Evolutionary conservation across 1,140 invertebrate genomes (phyloP).

Genomic region (Sycophaga agraensis): DNA sequence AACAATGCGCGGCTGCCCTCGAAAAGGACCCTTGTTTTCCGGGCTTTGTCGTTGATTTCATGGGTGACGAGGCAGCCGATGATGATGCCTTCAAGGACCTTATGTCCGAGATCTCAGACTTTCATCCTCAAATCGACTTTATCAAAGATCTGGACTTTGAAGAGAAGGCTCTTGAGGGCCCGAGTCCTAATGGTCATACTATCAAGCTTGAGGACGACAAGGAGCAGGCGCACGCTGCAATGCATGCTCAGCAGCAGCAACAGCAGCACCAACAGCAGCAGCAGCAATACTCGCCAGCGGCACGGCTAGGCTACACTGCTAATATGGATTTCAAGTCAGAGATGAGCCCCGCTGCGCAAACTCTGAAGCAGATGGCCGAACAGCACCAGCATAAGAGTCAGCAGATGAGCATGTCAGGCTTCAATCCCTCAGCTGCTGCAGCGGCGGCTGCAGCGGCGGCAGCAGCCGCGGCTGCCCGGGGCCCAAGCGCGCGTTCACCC

Average conservation of each 20-base stretch:
- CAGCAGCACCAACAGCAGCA: slow-evolving; percentile 20
- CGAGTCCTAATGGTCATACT: slow-evolving; percentile 33
- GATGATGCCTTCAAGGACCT: slow-evolving; percentile 86
- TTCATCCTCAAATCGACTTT: slow-evolving; percentile 69
- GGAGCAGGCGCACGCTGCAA: slow-evolving; percentile 42
- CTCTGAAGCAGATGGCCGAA: slow-evolving; percentile 93
- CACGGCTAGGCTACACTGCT: slow-evolving; percentile 49
- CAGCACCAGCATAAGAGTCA: slow-evolving; percentile 88
- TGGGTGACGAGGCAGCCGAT: slow-evolving; percentile 80
- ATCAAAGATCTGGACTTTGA: slow-evolving; percentile 82
- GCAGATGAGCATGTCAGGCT: slow-evolving; percentile 53
- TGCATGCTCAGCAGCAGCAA: slow-evolving; percentile 31
- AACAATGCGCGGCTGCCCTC: slow-evolving; percentile 75
- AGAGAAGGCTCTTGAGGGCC: slow-evolving; percentile 57
- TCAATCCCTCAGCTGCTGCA: slow-evolving; percentile 48
- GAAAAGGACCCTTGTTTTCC: slow-evolving; percentile 79
- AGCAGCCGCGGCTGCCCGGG: slow-evolving; percentile 31
- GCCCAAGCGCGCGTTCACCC: slow-evolving; percentile 55
- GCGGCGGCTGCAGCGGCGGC: slow-evolving; percentile 29
- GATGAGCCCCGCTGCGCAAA: slow-evolving; percentile 86
- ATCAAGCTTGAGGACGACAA: slow-evolving; percentile 56
- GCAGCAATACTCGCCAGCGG: slow-evolving; percentile 50
- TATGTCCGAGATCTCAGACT: slow-evolving; percentile 83
- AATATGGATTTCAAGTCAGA: slow-evolving; percentile 64
- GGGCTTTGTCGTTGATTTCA: slow-evolving; percentile 75